Conservation (phyloP, 1,140 invertebrate species). For the Penaeus chinensis region DNA sequence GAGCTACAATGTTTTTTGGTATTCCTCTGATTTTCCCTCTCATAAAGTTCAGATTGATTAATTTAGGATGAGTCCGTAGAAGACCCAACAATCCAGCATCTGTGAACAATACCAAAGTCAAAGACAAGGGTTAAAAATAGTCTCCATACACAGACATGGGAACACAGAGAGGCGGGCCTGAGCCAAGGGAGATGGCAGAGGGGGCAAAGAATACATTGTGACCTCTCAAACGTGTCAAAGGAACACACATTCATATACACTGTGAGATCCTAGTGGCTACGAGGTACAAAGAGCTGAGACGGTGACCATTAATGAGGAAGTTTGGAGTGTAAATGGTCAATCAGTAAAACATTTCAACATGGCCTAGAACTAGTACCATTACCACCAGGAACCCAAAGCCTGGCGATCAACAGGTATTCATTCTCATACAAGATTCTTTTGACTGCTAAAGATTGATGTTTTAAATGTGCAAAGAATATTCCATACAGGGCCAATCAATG, state of each 20-base stretch:
- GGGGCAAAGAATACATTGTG: conserved; percentile 33
- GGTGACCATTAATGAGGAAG: conserved; percentile 23
- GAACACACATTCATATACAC: conserved; percentile 48
- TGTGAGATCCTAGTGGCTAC: conserved; percentile 44
- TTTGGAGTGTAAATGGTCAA: conserved; percentile 25
- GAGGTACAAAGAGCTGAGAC: conserved; percentile 50
- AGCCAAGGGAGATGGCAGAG: conserved; percentile 29
- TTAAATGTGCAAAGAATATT: neutral
- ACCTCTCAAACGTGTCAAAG: conserved; percentile 35
- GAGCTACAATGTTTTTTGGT: neutral
- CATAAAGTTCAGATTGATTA: neutral
- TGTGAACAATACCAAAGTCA: conserved; percentile 7
- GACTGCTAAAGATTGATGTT: neutral
- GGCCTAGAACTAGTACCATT: neutral
- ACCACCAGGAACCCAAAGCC: too few species aligned
- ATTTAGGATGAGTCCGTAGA: neutral
- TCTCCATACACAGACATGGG: neutral
- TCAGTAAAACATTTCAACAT: neutral
- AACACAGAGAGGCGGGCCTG: conserved; percentile 23
- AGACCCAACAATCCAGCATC: neutral
- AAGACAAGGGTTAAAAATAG: conserved; percentile 18
- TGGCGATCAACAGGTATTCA: too few species aligned
- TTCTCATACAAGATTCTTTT: too few species aligned
- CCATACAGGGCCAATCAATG: conserved; percentile 18
- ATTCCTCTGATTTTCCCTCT: neutral